Base-by-base conservation (phyloP, 1,140 invertebrate species). In the Hylaeus volcanicus region DNA sequence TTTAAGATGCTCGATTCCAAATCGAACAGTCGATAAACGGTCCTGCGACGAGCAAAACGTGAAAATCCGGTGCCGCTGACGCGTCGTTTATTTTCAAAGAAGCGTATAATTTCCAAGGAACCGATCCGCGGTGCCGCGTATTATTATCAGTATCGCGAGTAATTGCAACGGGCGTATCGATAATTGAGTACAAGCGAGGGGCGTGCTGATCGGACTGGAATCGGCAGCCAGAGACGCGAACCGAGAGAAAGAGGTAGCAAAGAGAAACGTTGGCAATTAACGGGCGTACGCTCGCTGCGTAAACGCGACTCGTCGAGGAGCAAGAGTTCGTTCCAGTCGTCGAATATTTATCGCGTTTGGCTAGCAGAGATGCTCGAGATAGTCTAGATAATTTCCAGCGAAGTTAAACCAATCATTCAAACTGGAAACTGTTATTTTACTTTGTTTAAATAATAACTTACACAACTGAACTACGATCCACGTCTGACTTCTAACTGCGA, bases 121-220 rank as follows among this genome's bases (percentile, higher is more conserved):
- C 70, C 71, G 82, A 51, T 81, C 63, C 82, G 45, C 60, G 58
- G 73, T 15, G 65, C 76, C 61, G 61, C 72, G 78, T 79, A 86
- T 86, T 86, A 83, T 86, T 77, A 84, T 83, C 66, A 71, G 73
- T 74, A 81, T 81, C 69, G 60, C 81, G 84, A 65, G 77, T 83
- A 86, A 84, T 86, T 86, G 81, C 84, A 53, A 66, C 60, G 61
- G 69, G 75, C 86, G 79, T 83, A 86, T 83, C 77, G 74, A 72
- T 87, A 86, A 87, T 87, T 87, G 85, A 72, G 56, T 87, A 87
- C 81, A 84, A 86, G 82, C 81, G 74, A 86, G 75, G 86, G 85
- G 81, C 85, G 77, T 86, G 85, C 76, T 83, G 85, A 86, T 83
- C 85, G 85, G 71, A 61, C 70, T 73, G 60, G 68, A 83, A 86